These are phyloP conservation scores for Hemitrygon akajei DNA, from an alignment of 2,797 vertebrate genomes.

Conservation along the genomic window DNA sequence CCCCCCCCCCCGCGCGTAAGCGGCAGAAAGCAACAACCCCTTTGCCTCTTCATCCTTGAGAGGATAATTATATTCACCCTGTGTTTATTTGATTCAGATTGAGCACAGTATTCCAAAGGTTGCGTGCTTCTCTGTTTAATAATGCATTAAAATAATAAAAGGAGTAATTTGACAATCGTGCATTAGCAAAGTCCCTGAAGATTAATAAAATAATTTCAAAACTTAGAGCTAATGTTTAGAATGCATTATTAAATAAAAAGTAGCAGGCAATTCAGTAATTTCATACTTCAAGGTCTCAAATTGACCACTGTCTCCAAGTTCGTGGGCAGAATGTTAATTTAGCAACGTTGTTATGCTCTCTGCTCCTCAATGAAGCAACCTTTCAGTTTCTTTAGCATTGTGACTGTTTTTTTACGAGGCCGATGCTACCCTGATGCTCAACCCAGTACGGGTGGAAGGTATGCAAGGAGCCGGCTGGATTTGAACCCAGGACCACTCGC, in stretches of 20 bases:
- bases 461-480: no score
- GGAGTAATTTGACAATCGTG: background rate
- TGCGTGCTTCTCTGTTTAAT: background rate
- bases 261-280: background rate
- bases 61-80: background rate
- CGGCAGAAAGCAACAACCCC: no score
- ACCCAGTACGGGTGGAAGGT: no score
- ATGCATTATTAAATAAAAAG: background rate
- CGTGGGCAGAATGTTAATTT: background rate
- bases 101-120: background rate
- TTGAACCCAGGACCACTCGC: no score
- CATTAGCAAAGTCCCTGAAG: background rate
- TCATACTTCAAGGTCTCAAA: background rate
- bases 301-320: background rate
- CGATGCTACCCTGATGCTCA: no score
- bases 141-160: background rate
- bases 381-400: no score
- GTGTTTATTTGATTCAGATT: background rate
- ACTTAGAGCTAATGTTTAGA: background rate
- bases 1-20: no score
- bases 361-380: no score
- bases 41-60: no score
- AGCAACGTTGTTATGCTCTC: no score
- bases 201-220: background rate
- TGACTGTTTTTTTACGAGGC: no score